Evolutionary conservation across 1,140 invertebrate species (phyloP).

Genomic region (Lysiphlebus fabarum): DNA sequence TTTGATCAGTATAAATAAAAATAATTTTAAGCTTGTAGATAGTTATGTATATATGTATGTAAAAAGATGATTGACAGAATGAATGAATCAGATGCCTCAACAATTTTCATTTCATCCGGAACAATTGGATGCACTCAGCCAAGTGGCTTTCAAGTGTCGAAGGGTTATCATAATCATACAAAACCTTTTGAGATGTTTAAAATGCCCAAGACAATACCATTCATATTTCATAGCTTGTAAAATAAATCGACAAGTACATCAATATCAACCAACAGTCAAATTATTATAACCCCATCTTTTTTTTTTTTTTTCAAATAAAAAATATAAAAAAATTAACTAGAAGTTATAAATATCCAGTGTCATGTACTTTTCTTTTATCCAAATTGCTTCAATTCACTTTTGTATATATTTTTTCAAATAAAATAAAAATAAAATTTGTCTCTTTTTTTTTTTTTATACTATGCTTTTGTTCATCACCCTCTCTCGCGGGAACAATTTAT

Average conservation of each 20-base stretch:
- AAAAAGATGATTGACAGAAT: conserved; percentile 11
- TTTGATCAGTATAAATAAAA: background rate
- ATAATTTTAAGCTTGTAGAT: too few species aligned
- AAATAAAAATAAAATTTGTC: background rate
- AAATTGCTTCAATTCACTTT: background rate
- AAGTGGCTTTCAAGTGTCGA: conserved; percentile 20
- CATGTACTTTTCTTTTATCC: too few species aligned
- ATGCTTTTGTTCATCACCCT: conserved; percentile 8
- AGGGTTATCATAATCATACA: conserved; percentile 19
- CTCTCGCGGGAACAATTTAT: conserved; percentile 24
- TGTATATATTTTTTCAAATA: background rate
- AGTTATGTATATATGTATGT: background rate
- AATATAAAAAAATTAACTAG: background rate
- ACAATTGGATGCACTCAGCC: conserved; percentile 15
- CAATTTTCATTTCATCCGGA: conserved; percentile 6
- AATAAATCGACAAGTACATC: too few species aligned
- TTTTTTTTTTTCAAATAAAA: conserved; percentile 1
- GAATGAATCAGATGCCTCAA: conserved; percentile 5
- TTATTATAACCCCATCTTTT: too few species aligned
- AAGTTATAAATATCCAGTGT: background rate
- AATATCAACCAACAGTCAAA: too few species aligned
- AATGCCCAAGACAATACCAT: conserved; percentile 1
- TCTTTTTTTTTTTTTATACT: conserved; percentile 4
- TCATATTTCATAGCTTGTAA: background rate
- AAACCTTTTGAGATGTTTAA: conserved; percentile 15